Evolutionary conservation across 2,797 vertebrate genomes (phyloP).

Genomic region (Enteromius thamalakanensis): DNA sequence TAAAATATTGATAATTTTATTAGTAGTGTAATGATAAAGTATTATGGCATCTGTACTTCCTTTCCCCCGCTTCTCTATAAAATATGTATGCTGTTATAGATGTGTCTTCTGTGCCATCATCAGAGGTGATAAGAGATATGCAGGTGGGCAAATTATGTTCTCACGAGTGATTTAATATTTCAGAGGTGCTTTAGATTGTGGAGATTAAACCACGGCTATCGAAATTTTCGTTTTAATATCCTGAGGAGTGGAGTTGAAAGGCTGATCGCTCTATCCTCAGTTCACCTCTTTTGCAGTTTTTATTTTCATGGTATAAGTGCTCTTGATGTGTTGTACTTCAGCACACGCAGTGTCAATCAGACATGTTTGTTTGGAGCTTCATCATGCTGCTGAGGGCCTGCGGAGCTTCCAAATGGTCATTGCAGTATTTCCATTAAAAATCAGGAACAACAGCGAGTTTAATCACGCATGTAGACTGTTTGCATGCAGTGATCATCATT

Average conservation of each 20-base stretch:
- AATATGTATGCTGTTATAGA: conserved; percentile 30
- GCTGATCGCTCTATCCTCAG: not conserved
- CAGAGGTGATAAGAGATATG: conserved; percentile 11
- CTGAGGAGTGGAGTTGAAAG: conserved; percentile 2
- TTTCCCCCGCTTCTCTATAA: not conserved
- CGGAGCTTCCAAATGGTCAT: conserved; percentile 13
- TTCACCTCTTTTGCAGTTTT: not conserved
- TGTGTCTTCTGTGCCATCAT: not conserved
- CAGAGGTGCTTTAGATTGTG: conserved; percentile 14
- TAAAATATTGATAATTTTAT: not conserved
- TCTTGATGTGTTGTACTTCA: conserved; percentile 7
- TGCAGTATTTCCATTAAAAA: conserved; percentile 14
- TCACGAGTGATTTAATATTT: conserved; percentile 48
- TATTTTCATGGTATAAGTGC: conserved; percentile 4
- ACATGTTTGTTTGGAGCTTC: conserved; percentile 30
- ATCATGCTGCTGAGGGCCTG: conserved; percentile 13
- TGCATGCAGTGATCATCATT: not conserved
- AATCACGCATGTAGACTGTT: not conserved
- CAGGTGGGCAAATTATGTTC: conserved; percentile 50
- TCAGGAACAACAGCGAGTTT: conserved; percentile 33
- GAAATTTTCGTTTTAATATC: conserved; percentile 39
- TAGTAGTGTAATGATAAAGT: not conserved
- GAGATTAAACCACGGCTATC: conserved; percentile 18
- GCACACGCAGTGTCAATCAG: conserved; percentile 10
- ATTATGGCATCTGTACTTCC: not conserved